Conservation (phyloP, 2,113 vertebrate species). For the Galbula dea region DNA sequence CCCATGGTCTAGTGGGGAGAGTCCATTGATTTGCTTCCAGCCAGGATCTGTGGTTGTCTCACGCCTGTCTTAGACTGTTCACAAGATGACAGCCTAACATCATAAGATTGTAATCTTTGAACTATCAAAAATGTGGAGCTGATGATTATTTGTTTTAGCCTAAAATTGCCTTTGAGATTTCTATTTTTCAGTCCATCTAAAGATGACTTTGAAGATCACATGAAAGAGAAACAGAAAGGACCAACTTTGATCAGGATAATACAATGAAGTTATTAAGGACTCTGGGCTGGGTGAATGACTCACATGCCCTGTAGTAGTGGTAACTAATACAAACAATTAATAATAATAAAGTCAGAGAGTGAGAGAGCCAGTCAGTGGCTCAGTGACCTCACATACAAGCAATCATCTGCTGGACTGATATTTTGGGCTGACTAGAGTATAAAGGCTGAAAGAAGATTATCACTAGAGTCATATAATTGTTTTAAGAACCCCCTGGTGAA, state of each 20-base stretch:
- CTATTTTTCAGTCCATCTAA: neutral
- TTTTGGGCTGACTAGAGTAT: constrained; percentile 47
- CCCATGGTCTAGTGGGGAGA: neutral
- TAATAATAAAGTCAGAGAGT: constrained; percentile 39
- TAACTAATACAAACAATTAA: constrained; percentile 51
- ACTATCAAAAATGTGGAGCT: neutral
- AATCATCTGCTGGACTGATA: constrained; percentile 20
- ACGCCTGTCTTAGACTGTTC: neutral
- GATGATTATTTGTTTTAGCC: neutral
- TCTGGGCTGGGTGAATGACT: neutral
- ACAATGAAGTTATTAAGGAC: constrained; percentile 39
- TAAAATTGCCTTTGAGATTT: neutral
- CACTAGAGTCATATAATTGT: constrained; percentile 63
- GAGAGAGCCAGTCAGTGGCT: neutral
- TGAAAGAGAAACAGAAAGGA: constrained; percentile 7
- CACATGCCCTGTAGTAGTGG: constrained; percentile 10
- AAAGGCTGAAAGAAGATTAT: constrained; percentile 71
- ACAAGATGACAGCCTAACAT: constrained; percentile 41
- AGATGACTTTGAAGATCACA: constrained; percentile 35
- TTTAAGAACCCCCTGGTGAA: constrained; percentile 65
- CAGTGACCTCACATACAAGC: neutral
- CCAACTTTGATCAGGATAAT: constrained; percentile 35
- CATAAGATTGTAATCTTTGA: constrained; percentile 6
- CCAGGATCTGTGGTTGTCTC: neutral
- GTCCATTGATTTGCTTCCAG: neutral